A percentile compares a stretch with the other conserved stretches of the same genome.
Conservation (phyloP, 2,797 vertebrate genomes). For the Danionella dracula region DNA sequence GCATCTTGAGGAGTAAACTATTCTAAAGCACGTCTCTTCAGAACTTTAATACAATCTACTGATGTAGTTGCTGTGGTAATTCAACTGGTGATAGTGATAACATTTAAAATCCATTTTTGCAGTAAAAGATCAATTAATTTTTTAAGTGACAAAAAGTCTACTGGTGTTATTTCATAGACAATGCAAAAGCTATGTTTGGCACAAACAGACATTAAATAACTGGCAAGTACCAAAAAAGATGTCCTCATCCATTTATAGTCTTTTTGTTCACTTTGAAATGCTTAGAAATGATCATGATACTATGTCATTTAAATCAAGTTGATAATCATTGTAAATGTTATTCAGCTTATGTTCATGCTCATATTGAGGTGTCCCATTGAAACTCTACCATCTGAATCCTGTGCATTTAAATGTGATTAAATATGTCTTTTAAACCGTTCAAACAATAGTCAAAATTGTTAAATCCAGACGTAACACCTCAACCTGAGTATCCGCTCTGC, state of each 20-base stretch:
- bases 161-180: neutral
- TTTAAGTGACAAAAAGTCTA: constrained; percentile 44
- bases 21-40: neutral
- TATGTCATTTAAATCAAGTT: neutral
- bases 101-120: neutral
- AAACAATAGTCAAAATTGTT: neutral
- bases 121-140: constrained; percentile 29
- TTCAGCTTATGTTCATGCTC: constrained; percentile 15
- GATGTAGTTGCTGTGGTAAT: constrained; percentile 2
- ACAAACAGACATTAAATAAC: neutral
- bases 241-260: constrained; percentile 49
- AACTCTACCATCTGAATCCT: no score
- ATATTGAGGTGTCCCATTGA: constrained; percentile 19
- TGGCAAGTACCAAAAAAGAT: constrained; percentile 23
- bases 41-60: neutral
- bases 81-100: neutral
- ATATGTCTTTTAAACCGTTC: neutral
- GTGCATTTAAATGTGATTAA: neutral
- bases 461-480: constrained; percentile 29
- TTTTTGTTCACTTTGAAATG: constrained; percentile 54
- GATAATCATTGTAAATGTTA: neutral
- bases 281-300: constrained; percentile 26
- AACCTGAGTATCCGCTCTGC: constrained; percentile 49
- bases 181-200: neutral
- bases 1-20: neutral